A percentile compares a stretch with the other conserved stretches of the same genome.
These are phyloP conservation scores for Erpornis zantholeuca DNA, from an alignment of 2,113 vertebrate species.

Conservation along the genomic window DNA sequence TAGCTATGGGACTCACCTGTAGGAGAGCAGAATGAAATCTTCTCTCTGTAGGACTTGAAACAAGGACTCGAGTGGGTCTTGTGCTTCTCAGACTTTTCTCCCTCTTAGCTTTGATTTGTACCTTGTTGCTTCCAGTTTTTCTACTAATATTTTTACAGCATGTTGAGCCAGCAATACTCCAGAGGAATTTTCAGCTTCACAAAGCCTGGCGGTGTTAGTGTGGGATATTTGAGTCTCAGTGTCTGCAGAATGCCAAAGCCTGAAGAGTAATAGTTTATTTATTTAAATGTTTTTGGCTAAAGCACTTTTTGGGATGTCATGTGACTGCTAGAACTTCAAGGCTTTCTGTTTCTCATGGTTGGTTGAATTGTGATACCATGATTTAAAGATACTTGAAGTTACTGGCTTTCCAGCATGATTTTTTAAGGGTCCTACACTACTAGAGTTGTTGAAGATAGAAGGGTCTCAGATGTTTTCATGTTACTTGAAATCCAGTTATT, in stretches of 20 bases:
- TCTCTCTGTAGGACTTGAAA: background rate
- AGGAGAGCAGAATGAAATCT: background rate
- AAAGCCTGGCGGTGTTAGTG: background rate
- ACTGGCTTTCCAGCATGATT: background rate
- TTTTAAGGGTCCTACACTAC: background rate
- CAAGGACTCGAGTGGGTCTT: background rate
- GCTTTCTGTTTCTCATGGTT: slow-evolving; percentile 11
- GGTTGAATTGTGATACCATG: background rate
- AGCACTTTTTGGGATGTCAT: background rate
- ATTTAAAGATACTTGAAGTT: background rate
- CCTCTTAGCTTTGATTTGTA: background rate
- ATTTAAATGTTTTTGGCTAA: slow-evolving; percentile 41
- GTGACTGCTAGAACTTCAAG: background rate
- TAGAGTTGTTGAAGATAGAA: background rate
- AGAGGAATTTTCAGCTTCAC: background rate
- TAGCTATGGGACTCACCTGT: slow-evolving; percentile 9
- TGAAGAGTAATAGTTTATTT: background rate
- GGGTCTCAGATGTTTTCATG: background rate
- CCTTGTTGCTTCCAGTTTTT: background rate
- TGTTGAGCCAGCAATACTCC: background rate
- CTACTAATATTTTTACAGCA: background rate
- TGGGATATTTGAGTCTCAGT: background rate
- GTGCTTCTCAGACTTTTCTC: background rate
- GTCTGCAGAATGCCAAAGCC: background rate
- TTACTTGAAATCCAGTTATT: background rate